Evolutionary conservation across 2,888 invertebrate genomes (phyloP).

Genomic region (Tigriopus californicus): DNA sequence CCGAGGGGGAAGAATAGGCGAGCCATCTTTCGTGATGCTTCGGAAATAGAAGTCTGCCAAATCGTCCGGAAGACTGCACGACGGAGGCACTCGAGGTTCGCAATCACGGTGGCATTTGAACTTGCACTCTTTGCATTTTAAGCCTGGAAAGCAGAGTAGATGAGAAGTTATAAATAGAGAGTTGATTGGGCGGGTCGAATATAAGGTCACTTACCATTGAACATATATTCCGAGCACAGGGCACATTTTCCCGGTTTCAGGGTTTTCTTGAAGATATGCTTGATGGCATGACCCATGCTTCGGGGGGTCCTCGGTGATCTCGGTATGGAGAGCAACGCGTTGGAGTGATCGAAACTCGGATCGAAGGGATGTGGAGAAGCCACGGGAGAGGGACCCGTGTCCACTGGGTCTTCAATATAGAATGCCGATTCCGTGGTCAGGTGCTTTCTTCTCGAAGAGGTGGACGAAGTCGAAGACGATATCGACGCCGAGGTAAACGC

Average conservation of each 20-base stretch:
- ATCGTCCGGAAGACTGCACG: constrained; percentile 73
- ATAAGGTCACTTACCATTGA: constrained; percentile 39
- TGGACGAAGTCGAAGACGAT: not conserved
- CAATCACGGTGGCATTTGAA: constrained; percentile 75
- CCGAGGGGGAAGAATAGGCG: constrained; percentile 14
- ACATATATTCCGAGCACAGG: constrained; percentile 70
- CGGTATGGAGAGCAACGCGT: constrained; percentile 35
- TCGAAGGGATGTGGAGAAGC: not conserved
- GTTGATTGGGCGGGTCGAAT: not conserved
- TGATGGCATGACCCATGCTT: constrained; percentile 65
- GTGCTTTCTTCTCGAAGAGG: not conserved
- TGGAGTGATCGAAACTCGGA: not conserved
- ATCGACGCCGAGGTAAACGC: not conserved
- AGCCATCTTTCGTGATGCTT: not conserved
- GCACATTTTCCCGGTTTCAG: constrained; percentile 77
- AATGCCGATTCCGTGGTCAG: not conserved
- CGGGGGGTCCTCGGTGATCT: constrained; percentile 52
- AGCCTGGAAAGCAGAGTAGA: constrained; percentile 28
- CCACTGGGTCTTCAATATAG: not conserved
- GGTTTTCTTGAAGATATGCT: constrained; percentile 71
- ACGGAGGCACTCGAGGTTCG: constrained; percentile 72
- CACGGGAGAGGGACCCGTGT: not conserved
- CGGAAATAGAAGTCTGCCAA: constrained; percentile 51
- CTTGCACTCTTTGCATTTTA: constrained; percentile 88
- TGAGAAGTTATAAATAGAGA: too few relatives aligned